Percentiles rank a stretch among this genome's conserved stretches.
Conservation (phyloP, 2,797 vertebrate species). For the Manis crassicaudata region DNA sequence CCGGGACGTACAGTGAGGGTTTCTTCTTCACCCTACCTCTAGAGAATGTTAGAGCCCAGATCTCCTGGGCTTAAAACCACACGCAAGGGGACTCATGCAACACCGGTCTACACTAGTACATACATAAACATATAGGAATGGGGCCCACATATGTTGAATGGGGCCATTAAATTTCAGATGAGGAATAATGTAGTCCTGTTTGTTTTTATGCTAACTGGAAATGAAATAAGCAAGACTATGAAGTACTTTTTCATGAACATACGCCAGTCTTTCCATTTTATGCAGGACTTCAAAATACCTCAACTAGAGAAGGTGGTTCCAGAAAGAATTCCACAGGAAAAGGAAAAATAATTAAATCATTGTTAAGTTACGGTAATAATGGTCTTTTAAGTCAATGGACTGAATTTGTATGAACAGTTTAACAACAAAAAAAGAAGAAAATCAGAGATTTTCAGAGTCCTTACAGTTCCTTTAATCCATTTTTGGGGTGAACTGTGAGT, state of each 20-base stretch:
- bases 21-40: conserved; percentile 21
- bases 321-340: conserved; percentile 23
- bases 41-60: not conserved
- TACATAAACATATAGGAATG: not conserved
- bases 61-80: conserved; percentile 22
- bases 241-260: conserved; percentile 45
- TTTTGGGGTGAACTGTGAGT: not conserved
- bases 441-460: not conserved
- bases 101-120: not conserved
- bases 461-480: not conserved
- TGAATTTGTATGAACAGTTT: not conserved
- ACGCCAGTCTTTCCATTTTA: conserved; percentile 12
- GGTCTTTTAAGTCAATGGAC: not conserved
- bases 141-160: not conserved
- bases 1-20: conserved; percentile 46
- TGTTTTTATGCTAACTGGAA: conserved; percentile 46
- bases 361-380: not conserved
- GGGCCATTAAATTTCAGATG: conserved; percentile 39
- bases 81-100: not conserved
- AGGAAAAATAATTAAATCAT: not conserved
- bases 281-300: not conserved
- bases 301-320: not conserved
- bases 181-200: conserved; percentile 1
- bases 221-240: not conserved
- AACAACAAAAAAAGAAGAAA: not conserved